phyloP scores from a whole-genome alignment of 2,888 invertebrate species.

The Zygogramma bicolorata region DNA sequence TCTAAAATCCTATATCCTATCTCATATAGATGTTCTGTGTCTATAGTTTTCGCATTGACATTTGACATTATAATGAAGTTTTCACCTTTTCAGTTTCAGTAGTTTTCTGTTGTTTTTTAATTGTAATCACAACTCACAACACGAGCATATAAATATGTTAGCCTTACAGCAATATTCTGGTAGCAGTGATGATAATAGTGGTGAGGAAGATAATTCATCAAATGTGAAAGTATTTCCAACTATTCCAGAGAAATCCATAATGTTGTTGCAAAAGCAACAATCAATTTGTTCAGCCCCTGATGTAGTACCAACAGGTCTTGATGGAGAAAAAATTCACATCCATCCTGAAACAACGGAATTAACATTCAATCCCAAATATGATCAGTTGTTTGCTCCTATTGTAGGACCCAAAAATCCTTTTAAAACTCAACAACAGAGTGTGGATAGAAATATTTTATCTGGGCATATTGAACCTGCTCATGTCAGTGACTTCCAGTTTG shows the following conservation, averaged over 20 bases:
- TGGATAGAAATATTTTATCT: constrained; percentile 90
- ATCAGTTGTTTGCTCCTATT: constrained; percentile 92
- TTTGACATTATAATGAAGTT: no score
- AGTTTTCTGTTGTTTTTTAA: neutral
- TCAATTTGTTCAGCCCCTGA: constrained; percentile 86
- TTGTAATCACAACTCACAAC: no score
- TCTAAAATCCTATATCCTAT: no score
- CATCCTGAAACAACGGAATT: constrained; percentile 87
- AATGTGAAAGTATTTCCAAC: constrained; percentile 1
- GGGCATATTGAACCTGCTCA: constrained; percentile 96
- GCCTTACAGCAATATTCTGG: constrained; percentile 81
- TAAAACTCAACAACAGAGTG: constrained; percentile 89
- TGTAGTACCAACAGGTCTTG: constrained; percentile 83
- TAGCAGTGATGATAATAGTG: constrained; percentile 75
- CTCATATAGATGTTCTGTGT: no score
- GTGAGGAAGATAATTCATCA: constrained; percentile 50
- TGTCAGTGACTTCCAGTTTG: constrained; percentile 97
- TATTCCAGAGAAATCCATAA: constrained; percentile 56
- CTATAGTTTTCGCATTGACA: no score
- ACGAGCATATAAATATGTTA: constrained; percentile 70
- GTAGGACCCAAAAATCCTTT: constrained; percentile 95
- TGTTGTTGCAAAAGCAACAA: constrained; percentile 74
- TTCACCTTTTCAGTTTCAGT: neutral
- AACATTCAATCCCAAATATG: constrained; percentile 91
- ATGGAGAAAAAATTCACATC: constrained; percentile 78